A percentile compares a stretch with the other conserved stretches of the same genome.
These are phyloP conservation scores for Orcinus orca DNA, from an alignment of 2,113 vertebrate genomes.

Conservation along the genomic window DNA sequence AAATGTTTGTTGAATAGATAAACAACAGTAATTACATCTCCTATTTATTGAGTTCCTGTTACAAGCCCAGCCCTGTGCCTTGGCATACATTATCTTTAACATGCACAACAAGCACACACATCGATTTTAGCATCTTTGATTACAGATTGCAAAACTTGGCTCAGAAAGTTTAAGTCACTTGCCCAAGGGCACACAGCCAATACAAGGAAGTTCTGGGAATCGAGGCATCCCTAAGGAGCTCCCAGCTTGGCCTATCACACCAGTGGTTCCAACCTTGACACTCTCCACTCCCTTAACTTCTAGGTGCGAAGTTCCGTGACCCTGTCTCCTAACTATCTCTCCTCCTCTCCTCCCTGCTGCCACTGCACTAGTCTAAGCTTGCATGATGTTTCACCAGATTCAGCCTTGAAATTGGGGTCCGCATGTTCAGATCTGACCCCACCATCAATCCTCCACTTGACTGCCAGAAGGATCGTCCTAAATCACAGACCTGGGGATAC, in stretches of 20 bases:
- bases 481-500: not conserved
- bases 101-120: not conserved
- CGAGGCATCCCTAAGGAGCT: not conserved
- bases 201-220: not conserved
- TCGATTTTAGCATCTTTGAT: not conserved
- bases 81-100: not conserved
- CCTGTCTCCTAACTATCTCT: not conserved
- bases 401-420: not conserved
- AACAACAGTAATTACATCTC: not conserved
- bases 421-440: not conserved
- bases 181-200: not conserved
- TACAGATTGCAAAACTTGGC: not conserved
- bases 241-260: not conserved
- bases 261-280: not conserved
- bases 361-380: too few relatives aligned
- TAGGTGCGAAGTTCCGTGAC: not conserved
- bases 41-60: not conserved
- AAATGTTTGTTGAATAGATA: not conserved
- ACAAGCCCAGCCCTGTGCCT: not conserved
- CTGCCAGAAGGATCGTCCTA: not conserved
- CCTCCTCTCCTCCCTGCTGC: not conserved
- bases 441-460: not conserved
- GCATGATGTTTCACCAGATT: not conserved
- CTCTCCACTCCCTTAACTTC: not conserved
- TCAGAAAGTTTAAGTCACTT: slow-evolving; percentile 9